A percentile compares a stretch with the other conserved stretches of the same genome.
phyloP scores from a whole-genome alignment of 2,797 vertebrate genomes.

The Intellagama lesueurii region DNA sequence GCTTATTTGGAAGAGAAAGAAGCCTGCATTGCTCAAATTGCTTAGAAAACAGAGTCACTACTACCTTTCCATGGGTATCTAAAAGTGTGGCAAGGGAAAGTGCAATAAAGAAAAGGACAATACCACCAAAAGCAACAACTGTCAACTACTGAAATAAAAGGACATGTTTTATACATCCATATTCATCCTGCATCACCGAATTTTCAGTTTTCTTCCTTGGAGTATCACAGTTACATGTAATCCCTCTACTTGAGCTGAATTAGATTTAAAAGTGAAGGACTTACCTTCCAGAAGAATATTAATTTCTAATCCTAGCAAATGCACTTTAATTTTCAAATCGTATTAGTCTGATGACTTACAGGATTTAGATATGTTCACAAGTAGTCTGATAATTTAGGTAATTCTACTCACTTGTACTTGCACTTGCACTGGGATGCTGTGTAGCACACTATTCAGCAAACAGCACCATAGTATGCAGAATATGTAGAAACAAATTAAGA shows the following conservation, averaged over 20 bases:
- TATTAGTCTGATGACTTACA: background rate
- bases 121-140: background rate
- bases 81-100: background rate
- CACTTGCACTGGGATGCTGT: background rate
- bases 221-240: background rate
- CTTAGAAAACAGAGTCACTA: background rate
- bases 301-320: slow-evolving; percentile 17
- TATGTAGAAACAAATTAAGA: background rate
- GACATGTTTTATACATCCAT: background rate
- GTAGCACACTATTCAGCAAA: background rate
- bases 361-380: slow-evolving; percentile 3
- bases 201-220: background rate
- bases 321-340: slow-evolving; percentile 10
- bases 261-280: slow-evolving; percentile 15
- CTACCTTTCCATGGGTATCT: background rate
- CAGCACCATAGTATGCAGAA: background rate
- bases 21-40: background rate
- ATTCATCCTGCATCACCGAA: background rate
- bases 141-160: background rate
- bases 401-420: background rate
- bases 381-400: background rate
- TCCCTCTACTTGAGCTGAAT: background rate
- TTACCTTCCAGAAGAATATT: background rate
- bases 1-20: background rate
- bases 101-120: background rate